Evolutionary conservation across 1,140 invertebrate genomes (phyloP), one percentile per base, ranked within the genome.

Genomic region (Zaprionus tsacasi): DNA sequence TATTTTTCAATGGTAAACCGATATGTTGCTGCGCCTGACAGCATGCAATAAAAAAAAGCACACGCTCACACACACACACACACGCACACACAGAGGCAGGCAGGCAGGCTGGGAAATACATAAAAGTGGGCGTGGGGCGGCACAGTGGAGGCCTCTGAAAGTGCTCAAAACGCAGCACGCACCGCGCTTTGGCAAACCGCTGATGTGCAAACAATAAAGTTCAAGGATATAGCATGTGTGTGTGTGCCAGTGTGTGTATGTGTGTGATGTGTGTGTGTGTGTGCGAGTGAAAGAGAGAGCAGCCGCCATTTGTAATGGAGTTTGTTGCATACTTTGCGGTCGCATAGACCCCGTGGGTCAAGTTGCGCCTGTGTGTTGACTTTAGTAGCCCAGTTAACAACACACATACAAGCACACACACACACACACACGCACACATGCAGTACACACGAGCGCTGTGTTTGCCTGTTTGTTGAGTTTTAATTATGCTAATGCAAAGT

Each of bases 131-230:
- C 60, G 69, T 38, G 68, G 55, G 30, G 61, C 60, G 79, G 68
- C 66, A 27, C 54, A 35, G 70, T 59, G 64, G 57, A 88, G 78
- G 80, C 77, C 63, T 30, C 27, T 66, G 52, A 27, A 76, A 71
- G 73, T 67, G 43, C 76, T 66, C 71, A 67, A 70, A 80, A 75
- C 70, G 70, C 70, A 67, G 78, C 78, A 78, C 70, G 71, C 78
- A 80, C 76, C 36, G 75, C 43, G 75, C 76, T 70, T 70, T 48
- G 70, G 67, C 81, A 78, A 88, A 80, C 82, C 82, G 73, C 83
- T 88, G 83, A 91, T 91, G 88, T 82, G 77, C 85, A 91, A 91
- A 91, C 89, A 91, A 91, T 91, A 91, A 91, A 91, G 89, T 91
- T 91, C 89, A 91, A 91, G 89, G 89, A 87, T 91, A 79, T 71